A percentile compares a stretch with the other conserved stretches of the same genome.
These are phyloP conservation scores for Diaperis boleti DNA, from an alignment of 2,888 invertebrate genomes.

Conservation along the genomic window DNA sequence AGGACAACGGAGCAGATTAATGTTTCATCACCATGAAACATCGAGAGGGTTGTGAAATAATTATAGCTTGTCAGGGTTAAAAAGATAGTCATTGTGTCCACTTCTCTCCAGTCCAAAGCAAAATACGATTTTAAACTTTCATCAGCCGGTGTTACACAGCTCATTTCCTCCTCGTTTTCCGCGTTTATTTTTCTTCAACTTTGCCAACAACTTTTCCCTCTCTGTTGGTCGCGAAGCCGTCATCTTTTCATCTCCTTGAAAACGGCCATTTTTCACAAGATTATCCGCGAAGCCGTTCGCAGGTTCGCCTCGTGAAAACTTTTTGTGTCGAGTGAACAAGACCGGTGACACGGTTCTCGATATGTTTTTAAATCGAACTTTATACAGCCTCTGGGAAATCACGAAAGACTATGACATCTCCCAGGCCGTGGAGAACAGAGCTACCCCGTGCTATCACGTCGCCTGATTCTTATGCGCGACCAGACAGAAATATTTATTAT, in stretches of 20 bases:
- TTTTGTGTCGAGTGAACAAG: conserved; percentile 42
- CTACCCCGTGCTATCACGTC: conserved; percentile 46
- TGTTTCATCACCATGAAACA: conserved; percentile 25
- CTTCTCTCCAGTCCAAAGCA: conserved; percentile 38
- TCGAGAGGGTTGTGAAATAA: conserved; percentile 47
- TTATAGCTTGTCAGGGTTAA: conserved; percentile 54
- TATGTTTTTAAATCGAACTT: conserved; percentile 67
- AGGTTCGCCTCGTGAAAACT: conserved; percentile 19
- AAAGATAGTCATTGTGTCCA: conserved; percentile 54
- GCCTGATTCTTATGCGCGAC: conserved; percentile 61
- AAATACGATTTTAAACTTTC: conserved; percentile 43
- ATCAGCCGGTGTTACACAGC: conserved; percentile 25
- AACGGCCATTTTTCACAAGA: conserved; percentile 1
- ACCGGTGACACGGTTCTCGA: conserved; percentile 61
- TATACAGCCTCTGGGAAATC: conserved; percentile 66
- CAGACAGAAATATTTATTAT: conserved; percentile 61
- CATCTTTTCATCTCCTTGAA: conserved; percentile 3
- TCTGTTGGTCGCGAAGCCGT: neutral
- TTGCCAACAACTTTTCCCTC: conserved; percentile 7
- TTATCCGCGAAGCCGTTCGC: neutral
- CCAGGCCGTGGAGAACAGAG: conserved; percentile 53
- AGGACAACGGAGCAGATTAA: conserved; percentile 13
- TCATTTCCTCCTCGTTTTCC: neutral
- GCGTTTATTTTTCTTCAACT: conserved; percentile 5
- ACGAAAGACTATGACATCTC: conserved; percentile 59